Base-by-base conservation (phyloP, 2,113 vertebrate species). In the Eulacestoma nigropectus region DNA sequence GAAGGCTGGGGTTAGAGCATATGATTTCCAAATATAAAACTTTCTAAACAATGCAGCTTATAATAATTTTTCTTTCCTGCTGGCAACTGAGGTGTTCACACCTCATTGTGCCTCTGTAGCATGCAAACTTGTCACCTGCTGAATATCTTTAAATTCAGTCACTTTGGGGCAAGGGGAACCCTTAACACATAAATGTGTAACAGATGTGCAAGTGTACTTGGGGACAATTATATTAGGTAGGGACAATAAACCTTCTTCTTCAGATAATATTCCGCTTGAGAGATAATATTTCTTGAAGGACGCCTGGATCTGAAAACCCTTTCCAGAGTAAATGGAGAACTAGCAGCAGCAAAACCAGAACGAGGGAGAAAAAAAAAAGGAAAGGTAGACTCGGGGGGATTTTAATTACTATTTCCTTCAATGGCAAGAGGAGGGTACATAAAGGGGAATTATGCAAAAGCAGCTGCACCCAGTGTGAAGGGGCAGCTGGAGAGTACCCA, bases 1-100 rank as follows among this genome's bases (percentile, higher is more conserved):
- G 23, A 69, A 77, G 47, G 4, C 57, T 86, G 53, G 18, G 11
- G 9, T 90, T 90, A 47, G 30, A 74, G 44, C 78, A 44, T 82
- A 65, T 76, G 14, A 74, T 93, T 90, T 94, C 77, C 91, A 89
- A 94, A 73, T 63, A 72, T 47, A 90, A 90, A 90, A 35, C 76
- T 73, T 94, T 88, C 91, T 55, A 90, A 86, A 93, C 1, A 13
- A 56, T 64, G 52, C 30, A 81, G 39, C n/a, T 89, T 78, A 81
- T 47, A 93, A 77, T 39, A 86, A 46, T 67, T 93, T 95, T 70
- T 90, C 75, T 86, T 83, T 79, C 84, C 52, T 56, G 72, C 39
- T 95, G 85, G 60, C 79, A 81, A 74, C 7, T 70, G 68, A 91
- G 90, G 55, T 74, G 72, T 92, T 95, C 72, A 25, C 82, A 91